phyloP scores from a whole-genome alignment of 2,888 invertebrate species.

The Lithophane semibrunnea region DNA sequence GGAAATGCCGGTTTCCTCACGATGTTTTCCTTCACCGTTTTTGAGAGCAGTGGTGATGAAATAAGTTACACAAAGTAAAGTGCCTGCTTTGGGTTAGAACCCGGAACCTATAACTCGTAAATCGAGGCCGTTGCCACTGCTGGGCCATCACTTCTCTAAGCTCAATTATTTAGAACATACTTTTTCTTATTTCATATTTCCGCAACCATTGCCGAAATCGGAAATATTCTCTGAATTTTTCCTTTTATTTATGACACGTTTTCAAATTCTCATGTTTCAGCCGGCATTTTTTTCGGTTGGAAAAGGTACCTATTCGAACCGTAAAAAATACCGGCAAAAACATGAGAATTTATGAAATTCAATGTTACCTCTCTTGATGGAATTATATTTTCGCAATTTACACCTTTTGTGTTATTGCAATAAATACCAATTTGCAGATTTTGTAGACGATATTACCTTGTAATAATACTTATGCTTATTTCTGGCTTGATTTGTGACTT shows the following conservation, averaged over 20 bases:
- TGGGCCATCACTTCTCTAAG: no score
- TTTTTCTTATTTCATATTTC: background rate
- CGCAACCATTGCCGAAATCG: background rate
- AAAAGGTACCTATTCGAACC: conserved; percentile 18
- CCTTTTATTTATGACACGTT: conserved; percentile 25
- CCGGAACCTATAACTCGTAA: no score
- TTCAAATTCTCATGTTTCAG: no score
- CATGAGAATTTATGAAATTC: conserved; percentile 58
- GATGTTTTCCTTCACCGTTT: no score
- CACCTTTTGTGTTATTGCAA: conserved; percentile 50
- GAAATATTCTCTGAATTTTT: conserved; percentile 10
- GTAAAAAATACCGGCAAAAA: conserved; percentile 26
- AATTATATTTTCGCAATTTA: conserved; percentile 56
- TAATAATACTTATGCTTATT: conserved; percentile 34
- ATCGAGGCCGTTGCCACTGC: no score
- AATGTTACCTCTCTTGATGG: conserved; percentile 48
- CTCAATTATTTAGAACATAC: background rate
- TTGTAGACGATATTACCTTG: conserved; percentile 21
- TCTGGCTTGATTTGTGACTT: background rate
- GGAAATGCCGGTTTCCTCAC: no score
- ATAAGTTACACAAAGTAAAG: no score
- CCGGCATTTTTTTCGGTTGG: no score
- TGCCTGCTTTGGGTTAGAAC: no score
- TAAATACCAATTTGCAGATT: conserved; percentile 62
- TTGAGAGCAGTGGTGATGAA: no score